phyloP scores from a whole-genome alignment of 1,140 invertebrate genomes.

The Anoplolepis gracilipes region DNA sequence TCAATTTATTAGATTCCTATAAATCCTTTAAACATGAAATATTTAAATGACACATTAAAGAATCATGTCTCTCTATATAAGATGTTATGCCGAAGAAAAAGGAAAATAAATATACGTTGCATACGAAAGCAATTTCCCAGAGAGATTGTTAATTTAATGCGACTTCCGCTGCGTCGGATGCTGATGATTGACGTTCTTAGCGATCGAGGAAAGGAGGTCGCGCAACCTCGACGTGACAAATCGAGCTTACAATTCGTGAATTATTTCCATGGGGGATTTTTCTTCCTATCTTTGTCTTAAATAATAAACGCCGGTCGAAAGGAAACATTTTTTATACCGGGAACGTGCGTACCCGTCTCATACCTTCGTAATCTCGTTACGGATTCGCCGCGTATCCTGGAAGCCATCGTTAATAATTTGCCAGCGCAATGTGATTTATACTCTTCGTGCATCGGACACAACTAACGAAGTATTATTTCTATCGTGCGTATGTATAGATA shows the following conservation, averaged over 20 bases:
- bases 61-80: not conserved
- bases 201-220: not conserved
- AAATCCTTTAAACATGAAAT: not conserved
- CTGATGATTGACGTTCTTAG: not conserved
- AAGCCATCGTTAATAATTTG: slow-evolving; percentile 35
- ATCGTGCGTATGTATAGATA: not conserved
- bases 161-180: not conserved
- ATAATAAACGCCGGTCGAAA: not conserved
- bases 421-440: slow-evolving; percentile 2
- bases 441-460: not conserved
- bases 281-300: not conserved
- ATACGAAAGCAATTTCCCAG: slow-evolving; percentile 29
- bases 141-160: slow-evolving; percentile 30
- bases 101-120: not conserved
- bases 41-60: not conserved
- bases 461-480: slow-evolving; percentile 43
- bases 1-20: no score
- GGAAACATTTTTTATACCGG: not conserved
- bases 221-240: not conserved
- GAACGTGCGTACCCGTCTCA: not conserved
- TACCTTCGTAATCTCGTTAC: not conserved
- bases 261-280: not conserved
- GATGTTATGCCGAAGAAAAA: not conserved
- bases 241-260: not conserved
- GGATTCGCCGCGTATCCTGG: not conserved